phyloP scores from a whole-genome alignment of 2,797 vertebrate genomes.

The Syndactyla subalaris region DNA sequence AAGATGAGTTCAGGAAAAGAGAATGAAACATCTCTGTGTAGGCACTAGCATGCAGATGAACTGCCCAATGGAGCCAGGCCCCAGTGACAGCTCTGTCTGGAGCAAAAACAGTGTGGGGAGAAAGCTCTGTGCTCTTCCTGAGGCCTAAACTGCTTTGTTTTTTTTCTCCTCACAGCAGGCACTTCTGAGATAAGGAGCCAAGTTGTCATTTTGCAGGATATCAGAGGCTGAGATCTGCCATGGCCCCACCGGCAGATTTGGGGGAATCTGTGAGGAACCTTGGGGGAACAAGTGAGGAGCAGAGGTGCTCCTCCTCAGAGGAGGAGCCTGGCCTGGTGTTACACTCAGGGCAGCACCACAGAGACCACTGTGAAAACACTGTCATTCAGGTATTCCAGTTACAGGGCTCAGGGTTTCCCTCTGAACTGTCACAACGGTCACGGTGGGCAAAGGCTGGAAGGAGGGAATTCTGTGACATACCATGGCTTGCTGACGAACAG shows the following conservation, averaged over 20 bases:
- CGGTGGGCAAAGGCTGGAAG: neutral
- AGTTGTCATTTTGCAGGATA: neutral
- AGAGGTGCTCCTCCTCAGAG: neutral
- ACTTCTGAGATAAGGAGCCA: neutral
- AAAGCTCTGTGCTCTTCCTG: neutral
- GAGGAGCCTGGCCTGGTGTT: neutral
- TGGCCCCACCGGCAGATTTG: neutral
- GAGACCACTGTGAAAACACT: too few species aligned
- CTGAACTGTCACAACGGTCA: neutral
- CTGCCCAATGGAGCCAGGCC: neutral
- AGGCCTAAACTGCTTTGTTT: neutral
- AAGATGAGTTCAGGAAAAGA: neutral
- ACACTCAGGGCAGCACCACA: neutral
- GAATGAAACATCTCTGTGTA: neutral
- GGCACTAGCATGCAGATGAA: neutral
- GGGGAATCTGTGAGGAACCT: neutral
- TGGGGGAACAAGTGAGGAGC: neutral
- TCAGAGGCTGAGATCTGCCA: neutral
- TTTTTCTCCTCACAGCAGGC: neutral
- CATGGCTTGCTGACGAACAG: constrained; percentile 87
- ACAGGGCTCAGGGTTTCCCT: neutral
- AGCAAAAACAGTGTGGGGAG: fast-evolving
- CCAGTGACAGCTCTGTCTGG: neutral
- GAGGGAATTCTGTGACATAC: constrained; percentile 76
- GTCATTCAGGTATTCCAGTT: neutral